Evolutionary conservation across 2,888 invertebrate genomes (phyloP), one percentile per base, ranked within the genome.

Genomic region (Drosophila mimica): DNA sequence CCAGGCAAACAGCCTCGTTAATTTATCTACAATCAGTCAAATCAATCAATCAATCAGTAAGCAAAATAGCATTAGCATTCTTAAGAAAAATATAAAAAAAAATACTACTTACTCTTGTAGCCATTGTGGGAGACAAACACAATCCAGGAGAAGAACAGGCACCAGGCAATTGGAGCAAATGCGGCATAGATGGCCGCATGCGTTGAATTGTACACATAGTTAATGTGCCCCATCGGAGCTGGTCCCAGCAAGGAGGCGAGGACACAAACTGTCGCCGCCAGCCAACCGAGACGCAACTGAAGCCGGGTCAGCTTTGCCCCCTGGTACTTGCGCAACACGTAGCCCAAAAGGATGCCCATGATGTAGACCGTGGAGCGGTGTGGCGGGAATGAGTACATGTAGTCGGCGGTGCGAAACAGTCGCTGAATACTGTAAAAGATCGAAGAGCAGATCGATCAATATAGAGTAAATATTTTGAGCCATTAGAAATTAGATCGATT

Each of bases 121-220:
- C 95, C 95, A 69, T 95, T 94, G 76, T 96, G 95, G 5, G 95
- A 94, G 38, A 94, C 94, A 85, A 95, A 94, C 36, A 95, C 95
- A 28, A 95, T 92, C 96, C 96, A 96, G n/a, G 94, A 94, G 82
- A 96, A 95, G 70, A 95, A 93, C 20, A 94, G 92, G 79, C 95
- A 95, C 96, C 96, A 96, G 20, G 95, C 94, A 64, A 96, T 95
- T 0, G 96, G 96, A 5, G 95, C 95, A 79, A 96, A 95, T 3
- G 96, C 96, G 17, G 96, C 95, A 85, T 96, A 96, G 83, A 94
- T 94, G 5, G 96, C 96, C 0, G 95, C 95, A 91, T 96, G 95
- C 4, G 93, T 92, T 1, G 95, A 94, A 85, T 95, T 94, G 79
- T 96, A 96, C 9, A 94, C 92, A 79, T 96, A 96, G 82, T 94